These are phyloP conservation scores for Lumbricus terrestris DNA, from an alignment of 2,888 invertebrate genomes.

Conservation along the genomic window DNA sequence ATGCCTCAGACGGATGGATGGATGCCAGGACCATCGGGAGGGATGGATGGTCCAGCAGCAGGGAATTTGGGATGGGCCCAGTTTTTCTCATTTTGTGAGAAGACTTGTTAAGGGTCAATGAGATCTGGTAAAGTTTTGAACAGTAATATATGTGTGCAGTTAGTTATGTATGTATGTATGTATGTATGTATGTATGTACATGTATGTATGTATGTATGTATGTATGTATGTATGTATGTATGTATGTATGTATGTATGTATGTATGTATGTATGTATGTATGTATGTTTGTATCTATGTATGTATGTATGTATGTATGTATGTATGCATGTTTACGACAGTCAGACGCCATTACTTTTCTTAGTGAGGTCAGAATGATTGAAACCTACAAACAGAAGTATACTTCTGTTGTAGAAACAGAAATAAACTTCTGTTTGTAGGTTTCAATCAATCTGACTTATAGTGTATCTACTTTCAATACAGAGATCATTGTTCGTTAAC, in stretches of 20 bases:
- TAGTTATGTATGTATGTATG: not conserved
- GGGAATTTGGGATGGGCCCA: not conserved
- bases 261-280: too few species aligned
- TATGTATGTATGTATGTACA: not conserved
- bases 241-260: not conserved
- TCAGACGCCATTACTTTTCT: too few species aligned
- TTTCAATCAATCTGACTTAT: too few species aligned
- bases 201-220: not conserved
- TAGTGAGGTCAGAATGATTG: too few species aligned
- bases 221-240: not conserved
- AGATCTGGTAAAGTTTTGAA: not conserved
- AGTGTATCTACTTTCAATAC: too few species aligned
- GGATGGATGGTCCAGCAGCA: not conserved
- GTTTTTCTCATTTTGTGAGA: not conserved
- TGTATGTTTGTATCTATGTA: not conserved
- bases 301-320: not conserved
- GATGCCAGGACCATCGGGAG: not conserved
- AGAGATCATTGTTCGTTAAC: too few species aligned
- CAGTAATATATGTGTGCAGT: not conserved
- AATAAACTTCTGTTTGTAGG: too few species aligned
- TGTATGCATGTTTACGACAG: too few species aligned
- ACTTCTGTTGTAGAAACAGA: too few species aligned
- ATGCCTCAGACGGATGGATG: not conserved
- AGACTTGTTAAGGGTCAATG: too few species aligned
- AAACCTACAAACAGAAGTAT: too few species aligned